Percentiles rank a stretch among this genome's conserved stretches.
Conservation (phyloP, 1,140 invertebrate genomes). For the Orchestia grillus region DNA sequence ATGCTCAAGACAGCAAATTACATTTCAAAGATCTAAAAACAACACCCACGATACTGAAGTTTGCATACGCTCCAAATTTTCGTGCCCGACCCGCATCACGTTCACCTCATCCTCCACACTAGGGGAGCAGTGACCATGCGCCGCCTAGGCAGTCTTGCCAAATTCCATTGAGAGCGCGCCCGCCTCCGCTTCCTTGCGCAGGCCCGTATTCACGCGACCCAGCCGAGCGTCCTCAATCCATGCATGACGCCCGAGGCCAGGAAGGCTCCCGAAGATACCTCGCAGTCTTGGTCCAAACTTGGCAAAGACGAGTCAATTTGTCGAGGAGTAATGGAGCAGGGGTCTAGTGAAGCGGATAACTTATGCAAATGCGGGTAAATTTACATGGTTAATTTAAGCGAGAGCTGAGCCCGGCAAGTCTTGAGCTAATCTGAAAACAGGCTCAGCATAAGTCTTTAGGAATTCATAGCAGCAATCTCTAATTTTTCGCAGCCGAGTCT, state of each 20-base stretch:
- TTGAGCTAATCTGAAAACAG: slow-evolving; percentile 52
- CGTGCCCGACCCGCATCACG: neutral
- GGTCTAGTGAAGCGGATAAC: slow-evolving; percentile 54
- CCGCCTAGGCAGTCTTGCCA: neutral
- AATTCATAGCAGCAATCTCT: slow-evolving; percentile 49
- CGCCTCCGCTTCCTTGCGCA: neutral
- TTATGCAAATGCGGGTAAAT: slow-evolving; percentile 56
- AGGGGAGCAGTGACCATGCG: neutral
- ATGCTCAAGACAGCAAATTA: neutral
- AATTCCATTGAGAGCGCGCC: neutral
- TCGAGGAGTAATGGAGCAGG: slow-evolving; percentile 41
- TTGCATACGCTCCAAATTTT: neutral
- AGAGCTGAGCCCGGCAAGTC: slow-evolving; percentile 19
- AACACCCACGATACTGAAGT: neutral
- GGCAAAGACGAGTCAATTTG: slow-evolving; percentile 52
- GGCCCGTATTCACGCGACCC: neutral
- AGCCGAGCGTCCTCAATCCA: neutral
- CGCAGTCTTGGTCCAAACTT: slow-evolving; percentile 43
- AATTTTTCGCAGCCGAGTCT: slow-evolving; percentile 24
- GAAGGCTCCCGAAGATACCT: neutral
- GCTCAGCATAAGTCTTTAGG: slow-evolving; percentile 45
- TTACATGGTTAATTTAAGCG: slow-evolving; percentile 54
- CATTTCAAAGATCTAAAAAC: neutral
- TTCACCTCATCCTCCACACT: neutral
- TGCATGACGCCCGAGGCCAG: neutral